A percentile compares a stretch with the other conserved stretches of the same genome.
Evolutionary conservation across 1,140 invertebrate species (phyloP).

Genomic region (Nymphalis io): DNA sequence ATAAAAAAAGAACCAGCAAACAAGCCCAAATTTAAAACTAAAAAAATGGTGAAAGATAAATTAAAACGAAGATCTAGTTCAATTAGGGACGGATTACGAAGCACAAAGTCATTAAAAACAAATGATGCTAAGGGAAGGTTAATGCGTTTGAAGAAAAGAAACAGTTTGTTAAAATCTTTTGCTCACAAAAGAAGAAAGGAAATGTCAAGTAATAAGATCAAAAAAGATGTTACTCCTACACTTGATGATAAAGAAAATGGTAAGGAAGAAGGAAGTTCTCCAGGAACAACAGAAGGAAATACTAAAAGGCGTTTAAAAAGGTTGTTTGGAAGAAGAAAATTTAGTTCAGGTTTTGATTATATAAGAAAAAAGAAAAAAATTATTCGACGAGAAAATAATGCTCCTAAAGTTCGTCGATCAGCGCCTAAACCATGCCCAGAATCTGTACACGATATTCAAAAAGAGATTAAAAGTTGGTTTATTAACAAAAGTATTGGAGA

Average conservation of each 20-base stretch:
- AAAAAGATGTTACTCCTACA: constrained; percentile 60
- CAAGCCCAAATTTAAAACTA: constrained; percentile 68
- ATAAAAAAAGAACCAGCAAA: constrained; percentile 64
- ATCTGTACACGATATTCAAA: constrained; percentile 88
- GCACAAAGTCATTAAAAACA: constrained; percentile 81
- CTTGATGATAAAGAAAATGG: constrained; percentile 64
- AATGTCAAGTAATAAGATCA: constrained; percentile 58
- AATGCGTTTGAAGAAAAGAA: constrained; percentile 80
- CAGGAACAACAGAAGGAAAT: constrained; percentile 49
- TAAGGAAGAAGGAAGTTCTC: constrained; percentile 59
- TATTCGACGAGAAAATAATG: constrained; percentile 68
- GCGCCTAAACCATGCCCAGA: constrained; percentile 83
- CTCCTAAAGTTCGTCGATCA: constrained; percentile 64
- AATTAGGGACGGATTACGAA: constrained; percentile 81
- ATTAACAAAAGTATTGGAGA: constrained; percentile 97
- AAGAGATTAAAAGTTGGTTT: constrained; percentile 94
- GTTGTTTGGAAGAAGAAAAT: constrained; percentile 77
- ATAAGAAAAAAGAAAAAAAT: constrained; percentile 91
- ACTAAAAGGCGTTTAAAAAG: constrained; percentile 73
- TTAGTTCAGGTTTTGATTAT: constrained; percentile 90
- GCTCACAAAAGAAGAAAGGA: constrained; percentile 72
- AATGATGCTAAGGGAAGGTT: constrained; percentile 82
- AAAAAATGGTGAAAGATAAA: constrained; percentile 66
- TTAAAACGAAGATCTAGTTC: constrained; percentile 71
- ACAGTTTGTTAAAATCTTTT: constrained; percentile 81